Base-by-base conservation (phyloP, 2,113 vertebrate species). In the Carassius auratus region DNA sequence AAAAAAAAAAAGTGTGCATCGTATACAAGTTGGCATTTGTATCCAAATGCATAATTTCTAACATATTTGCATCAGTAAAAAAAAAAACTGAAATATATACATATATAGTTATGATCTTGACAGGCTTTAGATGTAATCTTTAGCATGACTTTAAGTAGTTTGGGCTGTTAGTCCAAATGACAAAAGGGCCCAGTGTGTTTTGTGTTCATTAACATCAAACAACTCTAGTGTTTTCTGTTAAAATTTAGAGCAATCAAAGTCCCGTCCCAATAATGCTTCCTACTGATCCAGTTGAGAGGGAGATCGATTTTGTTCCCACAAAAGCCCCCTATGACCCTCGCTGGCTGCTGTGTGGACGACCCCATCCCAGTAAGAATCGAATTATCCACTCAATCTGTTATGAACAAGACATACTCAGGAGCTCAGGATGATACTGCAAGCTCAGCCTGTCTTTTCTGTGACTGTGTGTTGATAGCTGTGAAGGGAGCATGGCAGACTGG, bases 311-410 rank as follows among this genome's bases (percentile, higher is more conserved):
- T 89, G 89, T 92, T 83, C 98, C 98, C 4, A 96, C 96, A 50
- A 98, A 96, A 93, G 93, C 94, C 1, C 97, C 98, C 0, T 99
- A 99, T 0, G 96, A 99, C 81, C 97, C 98, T 23, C 96, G 96
- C 73, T 99, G 98, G 97, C 95, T 99, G 95, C 94, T 99, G 80
- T 95, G 95, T 21, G 98, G 98, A 85, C 96, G 97, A 90, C 95
- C 96, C 66, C 96, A 99, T 81, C 97, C 97, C 9, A 93, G 98
- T 99, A 92, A 97, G 97, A 81, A 12, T 14, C 76, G 0, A 10
- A 42, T 30, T 30, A 36, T 33, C 30, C 48, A 10, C 80, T 59
- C 86, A 50, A 21, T 5, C 52, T 21, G 13, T 57, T 69, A 7
- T 21, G 23, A 33, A 59, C 3, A 45, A 76, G 45, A 76, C 48